Evolutionary conservation across 2,113 vertebrate species (phyloP).

Genomic region (Lophius piscatorius): DNA sequence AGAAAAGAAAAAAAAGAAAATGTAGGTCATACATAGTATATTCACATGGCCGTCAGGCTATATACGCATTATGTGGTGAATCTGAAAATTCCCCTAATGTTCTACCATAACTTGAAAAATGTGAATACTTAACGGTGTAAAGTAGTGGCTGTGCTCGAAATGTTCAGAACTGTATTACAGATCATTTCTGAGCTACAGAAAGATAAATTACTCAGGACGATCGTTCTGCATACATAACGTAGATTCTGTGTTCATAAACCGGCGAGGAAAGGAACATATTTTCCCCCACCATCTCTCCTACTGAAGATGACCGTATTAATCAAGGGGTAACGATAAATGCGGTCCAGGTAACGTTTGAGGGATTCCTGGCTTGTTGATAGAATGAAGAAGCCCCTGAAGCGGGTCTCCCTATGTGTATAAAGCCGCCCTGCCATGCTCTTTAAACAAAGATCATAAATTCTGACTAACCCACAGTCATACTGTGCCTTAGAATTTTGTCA

Average conservation of each 20-base stretch:
- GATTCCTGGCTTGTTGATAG: slow-evolving; percentile 9
- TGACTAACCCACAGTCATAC: not conserved
- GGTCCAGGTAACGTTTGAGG: slow-evolving; percentile 11
- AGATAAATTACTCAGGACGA: not conserved
- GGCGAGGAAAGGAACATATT: not conserved
- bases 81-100: too few species aligned
- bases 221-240: not conserved
- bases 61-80: not conserved
- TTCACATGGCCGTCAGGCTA: not conserved
- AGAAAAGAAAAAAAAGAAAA: too few species aligned
- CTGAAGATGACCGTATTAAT: not conserved
- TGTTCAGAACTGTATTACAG: not conserved
- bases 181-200: not conserved
- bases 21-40: not conserved
- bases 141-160: not conserved
- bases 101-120: too few species aligned
- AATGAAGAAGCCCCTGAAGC: slow-evolving; percentile 7
- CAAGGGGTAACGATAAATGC: slow-evolving; percentile 11
- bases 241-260: not conserved
- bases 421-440: slow-evolving; percentile 9
- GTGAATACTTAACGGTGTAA: too few species aligned
- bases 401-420: not conserved
- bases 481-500: too few species aligned
- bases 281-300: too few species aligned
- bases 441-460: slow-evolving; percentile 29